phyloP scores from a whole-genome alignment of 2,888 invertebrate species.

The Acleris cristana region DNA sequence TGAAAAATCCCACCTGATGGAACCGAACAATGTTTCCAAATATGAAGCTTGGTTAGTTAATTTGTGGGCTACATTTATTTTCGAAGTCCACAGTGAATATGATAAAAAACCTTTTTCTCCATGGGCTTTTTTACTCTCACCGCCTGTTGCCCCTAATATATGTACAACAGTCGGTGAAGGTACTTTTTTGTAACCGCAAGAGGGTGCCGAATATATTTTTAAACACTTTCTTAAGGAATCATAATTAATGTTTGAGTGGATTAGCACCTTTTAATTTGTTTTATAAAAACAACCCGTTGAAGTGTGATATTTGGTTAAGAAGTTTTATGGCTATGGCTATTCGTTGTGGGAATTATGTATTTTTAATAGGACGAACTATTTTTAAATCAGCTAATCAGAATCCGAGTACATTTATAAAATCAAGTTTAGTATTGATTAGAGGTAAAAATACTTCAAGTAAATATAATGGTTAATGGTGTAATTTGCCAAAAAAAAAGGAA shows the following conservation, averaged over 20 bases:
- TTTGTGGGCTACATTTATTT: too few relatives aligned
- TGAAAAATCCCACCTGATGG: too few relatives aligned
- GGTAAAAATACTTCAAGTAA: not conserved
- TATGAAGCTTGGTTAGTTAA: too few relatives aligned
- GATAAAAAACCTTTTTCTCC: conserved; percentile 18
- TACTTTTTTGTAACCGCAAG: conserved; percentile 17
- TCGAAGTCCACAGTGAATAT: conserved; percentile 1
- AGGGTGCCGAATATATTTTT: conserved; percentile 37
- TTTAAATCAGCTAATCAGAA: not conserved
- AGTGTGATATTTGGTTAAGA: conserved; percentile 9
- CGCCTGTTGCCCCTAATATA: conserved; percentile 27
- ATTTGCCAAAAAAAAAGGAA: conserved; percentile 21
- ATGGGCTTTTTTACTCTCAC: conserved; percentile 17
- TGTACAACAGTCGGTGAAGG: conserved; percentile 13
- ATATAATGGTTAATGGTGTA: conserved; percentile 29
- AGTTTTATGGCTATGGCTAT: not conserved
- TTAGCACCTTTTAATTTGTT: conserved; percentile 34
- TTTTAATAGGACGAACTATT: not conserved
- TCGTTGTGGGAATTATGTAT: not conserved
- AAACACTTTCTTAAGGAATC: conserved; percentile 35
- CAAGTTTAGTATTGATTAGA: not conserved
- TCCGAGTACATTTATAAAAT: not conserved
- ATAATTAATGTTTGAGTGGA: conserved; percentile 29
- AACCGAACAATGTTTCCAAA: too few relatives aligned
- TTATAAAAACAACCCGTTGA: conserved; percentile 26